Evolutionary conservation across 2,797 vertebrate genomes (phyloP).

Genomic region (Oreonectes daqikongensis): DNA sequence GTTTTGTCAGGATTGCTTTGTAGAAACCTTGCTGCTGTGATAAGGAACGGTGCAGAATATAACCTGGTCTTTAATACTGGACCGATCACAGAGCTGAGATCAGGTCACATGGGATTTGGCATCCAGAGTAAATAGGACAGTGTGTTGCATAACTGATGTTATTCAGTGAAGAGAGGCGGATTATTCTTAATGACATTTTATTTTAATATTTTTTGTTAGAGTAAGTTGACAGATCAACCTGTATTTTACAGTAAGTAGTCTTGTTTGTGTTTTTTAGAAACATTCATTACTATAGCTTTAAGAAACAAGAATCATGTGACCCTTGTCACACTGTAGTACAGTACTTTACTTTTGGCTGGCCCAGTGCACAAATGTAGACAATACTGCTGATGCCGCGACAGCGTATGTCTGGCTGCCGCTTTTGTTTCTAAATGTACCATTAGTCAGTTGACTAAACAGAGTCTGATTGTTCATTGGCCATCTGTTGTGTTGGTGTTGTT

Average conservation of each 20-base stretch:
- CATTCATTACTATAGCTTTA: not conserved
- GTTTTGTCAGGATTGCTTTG: slow-evolving; percentile 21
- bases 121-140: slow-evolving; percentile 54
- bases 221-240: too few relatives aligned
- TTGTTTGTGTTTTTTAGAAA: not conserved
- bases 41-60: slow-evolving; percentile 46
- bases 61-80: slow-evolving; percentile 49
- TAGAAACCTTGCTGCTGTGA: slow-evolving; percentile 60
- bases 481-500: slow-evolving; percentile 1
- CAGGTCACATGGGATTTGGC: slow-evolving; percentile 57
- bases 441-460: slow-evolving; percentile 2
- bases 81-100: slow-evolving; percentile 56
- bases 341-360: not conserved
- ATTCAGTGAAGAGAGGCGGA: slow-evolving; percentile 37
- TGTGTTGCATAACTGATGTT: slow-evolving; percentile 65
- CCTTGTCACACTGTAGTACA: too few relatives aligned
- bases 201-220: not conserved
- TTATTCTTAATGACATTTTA: not conserved
- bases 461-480: slow-evolving; percentile 19
- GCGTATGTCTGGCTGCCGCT: not conserved
- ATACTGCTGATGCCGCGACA: not conserved
- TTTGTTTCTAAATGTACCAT: not conserved
- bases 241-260: not conserved
- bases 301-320: not conserved
- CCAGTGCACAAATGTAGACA: not conserved